Evolutionary conservation across 2,888 invertebrate species (phyloP).

Genomic region (Limulus polyphemus): DNA sequence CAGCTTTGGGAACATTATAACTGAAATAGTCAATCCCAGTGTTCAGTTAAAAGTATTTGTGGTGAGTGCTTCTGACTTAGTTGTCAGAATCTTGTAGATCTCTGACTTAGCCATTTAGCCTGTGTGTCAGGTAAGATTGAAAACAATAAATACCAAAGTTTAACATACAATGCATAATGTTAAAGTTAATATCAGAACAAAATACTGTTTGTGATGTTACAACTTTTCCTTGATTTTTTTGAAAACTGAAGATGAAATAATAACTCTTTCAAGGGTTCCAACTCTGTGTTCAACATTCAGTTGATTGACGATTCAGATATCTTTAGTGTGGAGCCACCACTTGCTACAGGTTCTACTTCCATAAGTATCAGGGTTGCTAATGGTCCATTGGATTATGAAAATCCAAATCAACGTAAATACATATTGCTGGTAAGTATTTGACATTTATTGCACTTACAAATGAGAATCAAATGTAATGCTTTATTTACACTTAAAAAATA

Average conservation of each 20-base stretch:
- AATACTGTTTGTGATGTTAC: not conserved
- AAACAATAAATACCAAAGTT: too few relatives aligned
- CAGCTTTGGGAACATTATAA: too few relatives aligned
- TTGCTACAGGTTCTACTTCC: slow-evolving; percentile 63
- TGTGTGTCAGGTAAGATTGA: too few relatives aligned
- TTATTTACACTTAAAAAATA: too few relatives aligned
- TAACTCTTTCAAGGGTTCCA: slow-evolving; percentile 51
- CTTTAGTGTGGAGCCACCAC: slow-evolving; percentile 67
- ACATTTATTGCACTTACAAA: too few relatives aligned
- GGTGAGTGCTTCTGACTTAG: too few relatives aligned
- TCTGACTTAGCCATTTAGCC: too few relatives aligned
- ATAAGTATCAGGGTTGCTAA: slow-evolving; percentile 69
- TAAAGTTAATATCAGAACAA: not conserved
- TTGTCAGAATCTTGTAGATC: too few relatives aligned
- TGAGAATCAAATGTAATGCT: too few relatives aligned
- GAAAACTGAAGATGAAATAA: slow-evolving; percentile 3
- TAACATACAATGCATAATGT: too few relatives aligned
- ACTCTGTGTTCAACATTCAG: slow-evolving; percentile 66
- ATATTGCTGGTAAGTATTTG: slow-evolving; percentile 54
- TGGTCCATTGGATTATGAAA: slow-evolving; percentile 71
- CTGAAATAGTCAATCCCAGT: too few relatives aligned
- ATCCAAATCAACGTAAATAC: slow-evolving; percentile 80
- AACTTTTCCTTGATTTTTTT: not conserved
- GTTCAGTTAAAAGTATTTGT: too few relatives aligned
- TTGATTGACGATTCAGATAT: slow-evolving; percentile 63